Evolutionary conservation across 2,888 invertebrate species (phyloP).

Genomic region (Amphipyra tragopoginis): DNA sequence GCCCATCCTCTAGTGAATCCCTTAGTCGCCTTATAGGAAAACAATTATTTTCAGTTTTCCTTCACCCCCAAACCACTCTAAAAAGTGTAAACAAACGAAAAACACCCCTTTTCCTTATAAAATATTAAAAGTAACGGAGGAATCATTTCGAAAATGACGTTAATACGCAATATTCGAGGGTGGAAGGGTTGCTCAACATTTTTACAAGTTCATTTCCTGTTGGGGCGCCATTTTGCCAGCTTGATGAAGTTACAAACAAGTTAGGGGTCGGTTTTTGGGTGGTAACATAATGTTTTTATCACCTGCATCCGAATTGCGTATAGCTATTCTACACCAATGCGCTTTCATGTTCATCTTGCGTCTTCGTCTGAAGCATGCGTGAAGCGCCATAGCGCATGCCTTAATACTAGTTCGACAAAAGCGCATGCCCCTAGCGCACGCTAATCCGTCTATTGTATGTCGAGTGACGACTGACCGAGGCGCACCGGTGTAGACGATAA

Average conservation of each 20-base stretch:
- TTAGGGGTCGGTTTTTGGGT: neutral
- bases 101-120: neutral
- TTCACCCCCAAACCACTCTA: neutral
- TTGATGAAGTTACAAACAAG: slow-evolving; percentile 20
- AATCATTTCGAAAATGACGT: slow-evolving; percentile 8
- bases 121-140: neutral
- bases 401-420: no score
- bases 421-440: no score
- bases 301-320: neutral
- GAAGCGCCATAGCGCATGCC: no score
- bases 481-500: no score
- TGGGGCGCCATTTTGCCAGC: neutral
- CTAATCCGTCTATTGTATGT: no score
- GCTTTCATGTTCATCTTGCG: no score
- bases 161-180: slow-evolving; percentile 11
- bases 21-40: no score
- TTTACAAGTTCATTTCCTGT: slow-evolving; percentile 32
- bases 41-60: neutral
- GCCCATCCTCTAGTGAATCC: no score
- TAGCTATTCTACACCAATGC: no score
- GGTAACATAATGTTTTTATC: slow-evolving; percentile 8
- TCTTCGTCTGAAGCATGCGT: no score
- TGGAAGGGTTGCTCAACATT: slow-evolving; percentile 10
- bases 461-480: no score
- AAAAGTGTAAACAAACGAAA: neutral